Base-by-base conservation (phyloP, 2,797 vertebrate species). In the Syngnathus rostellatus region DNA sequence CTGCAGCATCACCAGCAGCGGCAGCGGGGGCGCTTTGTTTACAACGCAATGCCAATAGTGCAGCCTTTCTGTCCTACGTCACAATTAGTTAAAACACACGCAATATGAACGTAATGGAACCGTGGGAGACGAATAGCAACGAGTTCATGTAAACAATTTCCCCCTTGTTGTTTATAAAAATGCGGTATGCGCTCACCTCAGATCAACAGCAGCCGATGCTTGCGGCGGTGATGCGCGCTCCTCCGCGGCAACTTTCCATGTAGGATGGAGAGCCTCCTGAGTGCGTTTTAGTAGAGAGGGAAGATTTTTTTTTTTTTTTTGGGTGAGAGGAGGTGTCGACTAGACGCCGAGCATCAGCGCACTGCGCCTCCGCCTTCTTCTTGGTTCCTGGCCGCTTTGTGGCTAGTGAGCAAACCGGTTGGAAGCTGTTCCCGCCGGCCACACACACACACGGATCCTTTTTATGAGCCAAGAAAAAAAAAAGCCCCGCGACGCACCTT, bases 351-450 rank as follows among this genome's bases (percentile, higher is more conserved):
- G 65, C 63, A 65, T n/a, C 21, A 40, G 25, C 63, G 50, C 46
- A 51, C 50, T 38, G 37, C 45, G 50, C 50, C 31, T 54, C 63
- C 37, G 12, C 23, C 54, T 31, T 57, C 21, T 55, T 55, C 53
- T 55, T 5, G 25, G 38, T 58, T 58, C 14, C 14, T 58, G 55
- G 55, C 71, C 0, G 83, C 85, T 86, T 82, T 85, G 78, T 81
- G 82, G 58, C 72, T 62, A 67, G 65, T 10, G 41, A 81, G 40
- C 60, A 83, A 90, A 89, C 89, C 88, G 89, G 89, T 88, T 90
- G 80, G 81, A 89, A 84, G 89, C 89, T 88, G 89, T 90, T 89
- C 79, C 64, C 71, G 85, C 89, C 86, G 86, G 89, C 84, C 76
- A 53, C 23, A 23, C 23, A 23, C 63, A 78, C 64, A 83, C 81